A percentile compares a stretch with the other conserved stretches of the same genome.
Evolutionary conservation across 1,140 invertebrate genomes (phyloP).

Genomic region (Drosophila sproati): DNA sequence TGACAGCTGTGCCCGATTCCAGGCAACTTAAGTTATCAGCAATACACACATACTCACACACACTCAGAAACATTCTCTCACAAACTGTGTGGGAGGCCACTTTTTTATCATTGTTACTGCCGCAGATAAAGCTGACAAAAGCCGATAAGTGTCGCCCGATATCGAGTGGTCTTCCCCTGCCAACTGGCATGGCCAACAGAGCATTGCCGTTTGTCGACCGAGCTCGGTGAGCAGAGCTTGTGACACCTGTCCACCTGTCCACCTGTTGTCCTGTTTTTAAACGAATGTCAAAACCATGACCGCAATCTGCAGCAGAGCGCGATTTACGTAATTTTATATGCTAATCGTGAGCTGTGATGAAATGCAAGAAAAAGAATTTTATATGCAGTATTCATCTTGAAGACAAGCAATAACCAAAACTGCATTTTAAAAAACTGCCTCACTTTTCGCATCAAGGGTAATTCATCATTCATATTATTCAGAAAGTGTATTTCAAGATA

Average conservation of each 20-base stretch:
- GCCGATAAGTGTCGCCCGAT: constrained; percentile 49
- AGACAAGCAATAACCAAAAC: too few species aligned
- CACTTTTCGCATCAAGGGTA: too few species aligned
- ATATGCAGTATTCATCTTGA: too few species aligned
- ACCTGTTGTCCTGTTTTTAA: constrained; percentile 6
- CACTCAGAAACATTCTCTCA: too few species aligned
- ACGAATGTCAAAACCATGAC: too few species aligned
- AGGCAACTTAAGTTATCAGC: constrained; percentile 70
- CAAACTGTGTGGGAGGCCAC: constrained; percentile 20
- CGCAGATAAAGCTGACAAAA: constrained; percentile 38
- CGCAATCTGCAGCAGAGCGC: too few species aligned
- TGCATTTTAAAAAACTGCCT: too few species aligned
- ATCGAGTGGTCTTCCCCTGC: constrained; percentile 11
- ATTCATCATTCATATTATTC: too few species aligned
- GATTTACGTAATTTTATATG: too few species aligned
- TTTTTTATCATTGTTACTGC: constrained; percentile 12
- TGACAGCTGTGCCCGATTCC: constrained; percentile 72
- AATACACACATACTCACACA: constrained; percentile 6
- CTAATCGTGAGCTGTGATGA: too few species aligned
- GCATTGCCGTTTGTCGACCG: neutral
- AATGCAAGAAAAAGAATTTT: too few species aligned
- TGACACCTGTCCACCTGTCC: constrained; percentile 33
- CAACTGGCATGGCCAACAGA: constrained; percentile 3
- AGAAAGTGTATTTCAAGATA: too few species aligned
- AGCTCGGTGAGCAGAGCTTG: constrained; percentile 12